Evolutionary conservation across 2,888 invertebrate genomes (phyloP), one percentile per base, ranked within the genome.

Genomic region (Cosmia trapezina): DNA sequence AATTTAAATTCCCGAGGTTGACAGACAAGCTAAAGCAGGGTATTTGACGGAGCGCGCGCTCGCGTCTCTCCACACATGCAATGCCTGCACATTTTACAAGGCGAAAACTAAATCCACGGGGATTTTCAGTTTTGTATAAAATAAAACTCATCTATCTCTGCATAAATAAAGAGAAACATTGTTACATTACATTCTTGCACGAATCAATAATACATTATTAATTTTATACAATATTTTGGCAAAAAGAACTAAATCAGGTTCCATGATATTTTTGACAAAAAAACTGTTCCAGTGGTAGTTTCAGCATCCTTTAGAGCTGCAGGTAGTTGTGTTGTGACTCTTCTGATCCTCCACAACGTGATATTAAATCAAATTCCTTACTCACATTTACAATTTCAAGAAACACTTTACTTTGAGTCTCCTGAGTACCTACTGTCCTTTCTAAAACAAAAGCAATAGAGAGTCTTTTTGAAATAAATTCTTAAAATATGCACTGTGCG

Each of bases 401-500:
- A 22, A 53, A 51, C 22, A 45, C 19, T 37, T 11, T 28, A 63
- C 61, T 60, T 77, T 28, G 61, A 77, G 22, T 54, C 14, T n/a
- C 28, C 33, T 45, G 19, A 49, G 14, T 33, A 47, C 14, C 33
- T 33, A 33, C 61, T 17, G 37, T 33, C n/a, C 19, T 70, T 76
- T 54, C 60, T 45, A 51, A 67, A 64, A 64, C 49, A 53, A 83
- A 65, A 56, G 71, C 70, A 79, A 70, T 64, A 56, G 28, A 70
- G 41, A 74, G 8, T 70, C 60, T 65, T 62, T 70, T 72, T 53
- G 60, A 71, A 82, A 74, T 59, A 76, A 63, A 73, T 43, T 62
- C 60, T 66, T 78, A 66, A 72, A 76, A 82, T 78, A 77, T 76
- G 73, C 62, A 59, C 61, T 70, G 45, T 37, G 54, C 28, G 57